Base-by-base conservation (phyloP, 2,888 invertebrate genomes). In the Epinotia ramella region DNA sequence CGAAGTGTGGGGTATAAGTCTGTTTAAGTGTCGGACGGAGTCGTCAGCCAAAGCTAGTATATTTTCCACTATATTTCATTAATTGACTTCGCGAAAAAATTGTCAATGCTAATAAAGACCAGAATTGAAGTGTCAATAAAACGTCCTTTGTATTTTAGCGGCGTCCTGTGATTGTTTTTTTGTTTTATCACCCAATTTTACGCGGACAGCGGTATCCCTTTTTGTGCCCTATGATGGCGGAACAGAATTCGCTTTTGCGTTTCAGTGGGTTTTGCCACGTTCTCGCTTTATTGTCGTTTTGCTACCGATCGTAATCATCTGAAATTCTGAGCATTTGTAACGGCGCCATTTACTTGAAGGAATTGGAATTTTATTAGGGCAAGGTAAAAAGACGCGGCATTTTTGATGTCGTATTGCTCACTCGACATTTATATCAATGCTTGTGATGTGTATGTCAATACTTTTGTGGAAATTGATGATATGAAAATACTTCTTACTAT, bases 111-210 rank as follows among this genome's bases (percentile, higher is more conserved):
- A 72, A 76, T 72, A 76, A 76, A 33, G 63, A 62, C 56, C 49
- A 33, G 62, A 67, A 76, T 72, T 66, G 56, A 67, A 71, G 67
- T 76, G 76, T 72, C 71, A 46, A 76, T 76, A 76, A 72, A 75
- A 75, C 53, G 74, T n/a, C 60, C 70, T 75, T 66, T 71, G 40
- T 75, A 49, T 66, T 75, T 65, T 60, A 33, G 64, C 63, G 64
- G 73, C 24, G 53, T 70, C 40, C 65, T 60, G 59, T 70, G 70
- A 75, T 75, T 73, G 66, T 67, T 57, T 73, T n/a, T 74, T 33
- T 73, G 65, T 60, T 70, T 75, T 75, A 71, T 71, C 60, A 9
- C 70, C 12, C 53, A n/a, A 65, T 60, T 65, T 71, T 24, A 70
- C 53, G 57, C 63, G 18, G 24, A 18, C 33, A 20, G 12, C 59